phyloP scores from a whole-genome alignment of 2,797 vertebrate genomes.

The Dipus sagitta region DNA sequence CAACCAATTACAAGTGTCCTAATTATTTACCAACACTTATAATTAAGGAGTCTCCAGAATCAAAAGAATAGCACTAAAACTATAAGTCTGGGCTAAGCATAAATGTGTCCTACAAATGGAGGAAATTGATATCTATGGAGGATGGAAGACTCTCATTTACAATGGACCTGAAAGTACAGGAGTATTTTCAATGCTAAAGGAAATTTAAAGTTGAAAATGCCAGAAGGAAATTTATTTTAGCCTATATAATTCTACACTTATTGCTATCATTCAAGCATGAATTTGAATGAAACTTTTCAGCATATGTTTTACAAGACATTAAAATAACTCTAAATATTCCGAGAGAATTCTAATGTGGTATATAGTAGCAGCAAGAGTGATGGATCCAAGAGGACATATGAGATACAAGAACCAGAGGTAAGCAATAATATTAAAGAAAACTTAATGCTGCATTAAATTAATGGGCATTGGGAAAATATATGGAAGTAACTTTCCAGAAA shows the following conservation, averaged over 20 bases:
- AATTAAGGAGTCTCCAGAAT: background rate
- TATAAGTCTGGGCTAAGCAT: background rate
- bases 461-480: too few species aligned
- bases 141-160: background rate
- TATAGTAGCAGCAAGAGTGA: background rate
- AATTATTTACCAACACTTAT: background rate
- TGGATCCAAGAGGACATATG: background rate
- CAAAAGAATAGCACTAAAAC: background rate
- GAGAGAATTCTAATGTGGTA: background rate
- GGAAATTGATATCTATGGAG: background rate
- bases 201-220: background rate
- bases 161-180: background rate
- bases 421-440: background rate
- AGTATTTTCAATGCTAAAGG: background rate
- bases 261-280: background rate
- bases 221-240: slow-evolving; percentile 2
- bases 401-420: background rate
- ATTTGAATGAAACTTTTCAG: slow-evolving; percentile 13
- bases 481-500: background rate
- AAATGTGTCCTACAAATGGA: background rate
- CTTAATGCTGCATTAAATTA: background rate
- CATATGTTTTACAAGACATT: background rate
- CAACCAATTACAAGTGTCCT: background rate
- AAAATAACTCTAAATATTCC: background rate
- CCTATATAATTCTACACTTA: background rate